Conservation (phyloP, 2,888 invertebrate species). For the Melanostoma mellinum region DNA sequence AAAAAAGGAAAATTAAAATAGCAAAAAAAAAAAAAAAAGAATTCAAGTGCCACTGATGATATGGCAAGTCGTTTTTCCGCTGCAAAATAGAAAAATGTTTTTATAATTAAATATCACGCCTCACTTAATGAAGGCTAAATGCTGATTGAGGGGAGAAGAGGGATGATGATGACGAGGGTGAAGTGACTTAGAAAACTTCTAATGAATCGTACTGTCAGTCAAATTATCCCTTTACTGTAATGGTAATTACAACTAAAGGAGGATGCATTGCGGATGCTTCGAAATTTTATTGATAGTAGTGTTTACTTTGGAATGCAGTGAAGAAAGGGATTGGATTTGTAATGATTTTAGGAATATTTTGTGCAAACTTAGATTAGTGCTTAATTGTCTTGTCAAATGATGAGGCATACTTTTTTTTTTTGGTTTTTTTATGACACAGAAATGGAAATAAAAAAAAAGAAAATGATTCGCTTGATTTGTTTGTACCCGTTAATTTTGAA, state of each 20-base stretch:
- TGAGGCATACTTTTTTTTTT: neutral
- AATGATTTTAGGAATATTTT: neutral
- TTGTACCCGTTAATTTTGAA: no score
- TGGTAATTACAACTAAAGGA: conserved; percentile 9
- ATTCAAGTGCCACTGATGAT: conserved; percentile 26
- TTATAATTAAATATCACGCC: conserved; percentile 71
- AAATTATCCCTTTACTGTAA: conserved; percentile 55
- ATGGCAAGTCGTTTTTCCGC: conserved; percentile 38
- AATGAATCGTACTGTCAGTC: conserved; percentile 65
- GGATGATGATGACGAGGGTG: neutral
- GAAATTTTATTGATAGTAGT: neutral
- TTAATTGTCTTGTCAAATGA: no score
- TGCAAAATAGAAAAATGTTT: conserved; percentile 65
- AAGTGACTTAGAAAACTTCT: conserved; percentile 41
- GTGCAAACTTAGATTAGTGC: neutral
- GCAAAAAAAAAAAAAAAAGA: conserved; percentile 5
- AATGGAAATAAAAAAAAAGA: no score
- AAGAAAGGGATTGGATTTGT: neutral
- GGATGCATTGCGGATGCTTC: neutral
- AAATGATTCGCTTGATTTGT: no score
- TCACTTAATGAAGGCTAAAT: conserved; percentile 54
- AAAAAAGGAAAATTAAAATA: neutral
- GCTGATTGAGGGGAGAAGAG: neutral
- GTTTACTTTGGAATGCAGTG: neutral
- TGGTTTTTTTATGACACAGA: no score